Evolutionary conservation across 1,140 invertebrate genomes (phyloP).

Genomic region (Saxidomus purpurata): DNA sequence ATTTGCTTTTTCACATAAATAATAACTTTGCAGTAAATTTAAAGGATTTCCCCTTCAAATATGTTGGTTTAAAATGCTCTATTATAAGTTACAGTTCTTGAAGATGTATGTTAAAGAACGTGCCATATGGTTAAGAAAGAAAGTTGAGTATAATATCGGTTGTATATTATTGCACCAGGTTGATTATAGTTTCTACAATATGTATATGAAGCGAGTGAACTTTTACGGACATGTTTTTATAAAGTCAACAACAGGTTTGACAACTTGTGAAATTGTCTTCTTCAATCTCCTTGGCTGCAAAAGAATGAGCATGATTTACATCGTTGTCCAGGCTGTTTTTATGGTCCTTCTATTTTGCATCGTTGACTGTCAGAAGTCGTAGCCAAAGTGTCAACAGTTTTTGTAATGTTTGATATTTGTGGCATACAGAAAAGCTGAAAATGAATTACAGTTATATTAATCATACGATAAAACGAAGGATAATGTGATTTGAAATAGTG

Average conservation of each 20-base stretch:
- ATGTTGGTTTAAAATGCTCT: too few relatives aligned
- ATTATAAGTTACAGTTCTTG: too few relatives aligned
- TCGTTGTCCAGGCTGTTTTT: neutral
- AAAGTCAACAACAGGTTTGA: conserved; percentile 3
- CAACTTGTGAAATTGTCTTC: neutral
- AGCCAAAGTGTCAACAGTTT: neutral
- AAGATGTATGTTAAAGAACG: too few relatives aligned
- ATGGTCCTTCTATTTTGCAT: neutral
- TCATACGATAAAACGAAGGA: neutral
- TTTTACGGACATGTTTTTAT: conserved; percentile 10
- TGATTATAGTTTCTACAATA: too few relatives aligned
- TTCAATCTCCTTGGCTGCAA: conserved; percentile 1
- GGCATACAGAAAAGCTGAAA: neutral
- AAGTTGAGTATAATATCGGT: too few relatives aligned
- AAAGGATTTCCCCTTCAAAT: too few relatives aligned
- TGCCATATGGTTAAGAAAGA: too few relatives aligned
- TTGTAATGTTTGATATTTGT: neutral
- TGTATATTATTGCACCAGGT: too few relatives aligned
- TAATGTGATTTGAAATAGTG: neutral
- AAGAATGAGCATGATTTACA: conserved; percentile 7
- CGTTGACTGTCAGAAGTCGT: neutral
- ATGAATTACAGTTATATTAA: neutral
- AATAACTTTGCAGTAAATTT: too few relatives aligned
- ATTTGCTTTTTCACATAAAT: too few relatives aligned
- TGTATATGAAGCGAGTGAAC: neutral